These are phyloP conservation scores for Phaonia tiefii DNA, from an alignment of 2,888 invertebrate species.

Conservation along the genomic window DNA sequence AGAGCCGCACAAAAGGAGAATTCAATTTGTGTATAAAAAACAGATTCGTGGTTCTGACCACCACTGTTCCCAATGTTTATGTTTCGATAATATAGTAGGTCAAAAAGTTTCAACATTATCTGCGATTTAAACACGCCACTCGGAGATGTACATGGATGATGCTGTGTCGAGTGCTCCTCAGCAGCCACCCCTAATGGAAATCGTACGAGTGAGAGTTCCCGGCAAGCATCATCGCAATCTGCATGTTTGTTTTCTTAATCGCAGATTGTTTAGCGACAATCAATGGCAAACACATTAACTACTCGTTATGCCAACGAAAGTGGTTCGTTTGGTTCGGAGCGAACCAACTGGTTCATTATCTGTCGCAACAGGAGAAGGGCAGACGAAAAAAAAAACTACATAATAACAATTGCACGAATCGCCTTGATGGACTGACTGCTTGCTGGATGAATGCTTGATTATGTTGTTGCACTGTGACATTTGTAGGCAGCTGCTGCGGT, in stretches of 20 bases:
- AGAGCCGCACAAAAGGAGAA: background rate
- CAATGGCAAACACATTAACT: background rate
- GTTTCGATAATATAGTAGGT: conserved; percentile 35
- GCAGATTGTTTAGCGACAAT: background rate
- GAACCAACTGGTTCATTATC: background rate
- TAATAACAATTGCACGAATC: background rate
- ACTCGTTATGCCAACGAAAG: background rate
- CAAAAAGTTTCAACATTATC: conserved; percentile 58
- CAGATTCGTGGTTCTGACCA: background rate
- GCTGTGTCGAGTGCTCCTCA: background rate
- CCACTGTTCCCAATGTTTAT: background rate
- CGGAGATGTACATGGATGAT: background rate
- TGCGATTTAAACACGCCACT: conserved; percentile 58
- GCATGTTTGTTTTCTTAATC: conserved; percentile 4
- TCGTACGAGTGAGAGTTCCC: background rate
- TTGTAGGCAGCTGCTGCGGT: too few relatives aligned
- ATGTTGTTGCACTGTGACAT: conserved; percentile 36
- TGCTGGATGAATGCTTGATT: conserved; percentile 59
- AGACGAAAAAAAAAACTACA: background rate
- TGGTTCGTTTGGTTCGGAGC: too few relatives aligned
- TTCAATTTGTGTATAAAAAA: too few relatives aligned
- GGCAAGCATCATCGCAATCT: background rate
- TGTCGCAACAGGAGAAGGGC: background rate
- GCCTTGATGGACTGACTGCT: conserved; percentile 29
- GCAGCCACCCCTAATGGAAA: conserved; percentile 7